These are phyloP conservation scores for Antechinus flavipes DNA, from an alignment of 2,113 vertebrate species.

Conservation along the genomic window DNA sequence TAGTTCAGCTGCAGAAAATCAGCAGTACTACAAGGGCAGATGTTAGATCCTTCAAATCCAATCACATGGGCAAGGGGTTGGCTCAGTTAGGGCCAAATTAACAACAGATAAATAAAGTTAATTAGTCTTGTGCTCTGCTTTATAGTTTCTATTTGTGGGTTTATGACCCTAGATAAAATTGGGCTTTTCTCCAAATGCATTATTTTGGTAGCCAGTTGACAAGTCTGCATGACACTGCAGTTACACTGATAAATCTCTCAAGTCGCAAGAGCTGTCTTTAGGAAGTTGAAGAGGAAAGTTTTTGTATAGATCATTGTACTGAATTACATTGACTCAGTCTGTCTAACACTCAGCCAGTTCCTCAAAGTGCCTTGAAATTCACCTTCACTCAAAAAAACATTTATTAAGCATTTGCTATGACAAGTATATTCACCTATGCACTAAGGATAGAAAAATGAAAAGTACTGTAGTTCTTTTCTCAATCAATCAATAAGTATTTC, in stretches of 20 bases:
- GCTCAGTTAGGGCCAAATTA: not conserved
- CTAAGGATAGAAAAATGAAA: not conserved
- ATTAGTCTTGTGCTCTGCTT: not conserved
- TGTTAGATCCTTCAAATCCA: slow-evolving; percentile 31
- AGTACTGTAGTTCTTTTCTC: not conserved
- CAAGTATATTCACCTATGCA: not conserved
- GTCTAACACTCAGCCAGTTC: not conserved
- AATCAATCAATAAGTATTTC: not conserved
- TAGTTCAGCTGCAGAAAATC: not conserved
- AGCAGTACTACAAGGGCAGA: slow-evolving; percentile 8
- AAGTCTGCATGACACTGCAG: not conserved
- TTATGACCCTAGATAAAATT: not conserved
- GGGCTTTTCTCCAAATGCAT: not conserved
- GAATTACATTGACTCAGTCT: not conserved
- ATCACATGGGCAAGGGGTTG: not conserved
- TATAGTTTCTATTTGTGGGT: slow-evolving; percentile 4
- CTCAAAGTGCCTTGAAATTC: not conserved
- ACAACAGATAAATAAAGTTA: not conserved
- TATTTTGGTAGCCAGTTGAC: not conserved
- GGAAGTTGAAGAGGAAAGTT: not conserved
- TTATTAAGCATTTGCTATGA: not conserved
- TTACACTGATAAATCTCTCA: not conserved
- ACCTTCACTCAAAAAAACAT: not conserved
- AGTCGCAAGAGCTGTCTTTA: not conserved
- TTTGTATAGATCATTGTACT: not conserved